Conservation (phyloP, 2,113 vertebrate genomes). For the Engraulis encrasicolus region DNA sequence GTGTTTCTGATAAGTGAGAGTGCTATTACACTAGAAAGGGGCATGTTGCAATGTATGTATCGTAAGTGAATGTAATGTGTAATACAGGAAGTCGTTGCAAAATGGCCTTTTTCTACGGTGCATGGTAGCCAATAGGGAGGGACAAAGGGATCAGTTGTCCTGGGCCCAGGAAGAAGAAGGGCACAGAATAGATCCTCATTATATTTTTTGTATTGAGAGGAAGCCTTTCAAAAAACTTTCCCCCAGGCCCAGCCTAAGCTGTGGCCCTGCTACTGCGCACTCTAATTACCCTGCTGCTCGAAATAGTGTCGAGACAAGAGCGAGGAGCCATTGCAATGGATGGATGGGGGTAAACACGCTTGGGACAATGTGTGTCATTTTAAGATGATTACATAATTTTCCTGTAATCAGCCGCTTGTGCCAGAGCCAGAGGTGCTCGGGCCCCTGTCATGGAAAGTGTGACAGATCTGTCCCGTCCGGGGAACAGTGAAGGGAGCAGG, state of each 20-base stretch:
- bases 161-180: too few species aligned
- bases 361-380: not conserved
- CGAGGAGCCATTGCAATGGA: not conserved
- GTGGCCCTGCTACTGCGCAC: not conserved
- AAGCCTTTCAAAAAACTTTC: too few species aligned
- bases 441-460: conserved; percentile 2
- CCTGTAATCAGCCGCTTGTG: not conserved
- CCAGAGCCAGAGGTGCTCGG: not conserved
- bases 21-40: not conserved
- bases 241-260: too few species aligned
- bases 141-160: too few species aligned
- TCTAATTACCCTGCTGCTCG: not conserved
- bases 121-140: too few species aligned
- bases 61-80: too few species aligned
- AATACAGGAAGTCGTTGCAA: not conserved
- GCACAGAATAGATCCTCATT: too few species aligned
- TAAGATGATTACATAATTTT: not conserved
- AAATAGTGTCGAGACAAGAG: not conserved
- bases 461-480: not conserved
- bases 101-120: too few species aligned
- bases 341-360: not conserved
- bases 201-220: too few species aligned
- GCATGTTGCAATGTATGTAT: not conserved
- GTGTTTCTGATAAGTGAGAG: not conserved
- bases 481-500: not conserved